phyloP scores from a whole-genome alignment of 2,113 vertebrate genomes.

The Saccopteryx bilineata region DNA sequence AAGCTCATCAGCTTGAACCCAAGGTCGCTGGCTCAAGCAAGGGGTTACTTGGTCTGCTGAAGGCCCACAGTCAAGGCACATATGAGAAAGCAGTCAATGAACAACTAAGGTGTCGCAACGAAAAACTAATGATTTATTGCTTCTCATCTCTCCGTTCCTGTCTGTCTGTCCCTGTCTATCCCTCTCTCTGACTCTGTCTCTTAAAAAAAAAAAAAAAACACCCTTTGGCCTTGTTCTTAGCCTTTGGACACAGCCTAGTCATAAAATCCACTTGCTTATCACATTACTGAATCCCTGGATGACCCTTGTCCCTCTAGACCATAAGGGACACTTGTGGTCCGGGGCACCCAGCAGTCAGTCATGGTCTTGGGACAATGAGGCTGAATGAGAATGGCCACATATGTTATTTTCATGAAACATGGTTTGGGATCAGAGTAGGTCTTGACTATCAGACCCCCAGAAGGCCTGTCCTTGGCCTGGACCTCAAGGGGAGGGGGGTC shows the following conservation, averaged over 20 bases:
- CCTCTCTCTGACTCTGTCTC: neutral
- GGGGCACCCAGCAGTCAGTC: neutral
- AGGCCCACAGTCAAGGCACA: too few relatives aligned
- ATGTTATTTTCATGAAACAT: neutral
- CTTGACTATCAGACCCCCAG: neutral
- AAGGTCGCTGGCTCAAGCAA: too few relatives aligned
- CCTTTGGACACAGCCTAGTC: neutral
- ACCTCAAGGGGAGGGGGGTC: neutral
- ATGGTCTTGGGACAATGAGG: too few relatives aligned
- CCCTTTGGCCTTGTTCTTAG: neutral
- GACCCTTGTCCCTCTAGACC: neutral
- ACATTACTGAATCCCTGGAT: neutral
- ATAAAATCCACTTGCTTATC: neutral
- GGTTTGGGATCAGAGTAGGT: neutral
- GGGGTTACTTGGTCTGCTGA: too few relatives aligned
- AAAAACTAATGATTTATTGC: too few relatives aligned
- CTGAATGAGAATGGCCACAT: neutral
- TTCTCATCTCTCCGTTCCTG: too few relatives aligned
- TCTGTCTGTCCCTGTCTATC: too few relatives aligned
- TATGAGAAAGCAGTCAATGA: too few relatives aligned
- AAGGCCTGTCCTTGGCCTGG: neutral
- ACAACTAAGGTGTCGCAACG: too few relatives aligned
- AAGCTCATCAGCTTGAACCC: too few relatives aligned
- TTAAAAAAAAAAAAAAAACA: neutral
- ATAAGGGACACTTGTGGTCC: neutral